Evolutionary conservation across 2,113 vertebrate species (phyloP), one percentile per base, ranked within the genome.

Genomic region (Hemiscyllium ocellatum): DNA sequence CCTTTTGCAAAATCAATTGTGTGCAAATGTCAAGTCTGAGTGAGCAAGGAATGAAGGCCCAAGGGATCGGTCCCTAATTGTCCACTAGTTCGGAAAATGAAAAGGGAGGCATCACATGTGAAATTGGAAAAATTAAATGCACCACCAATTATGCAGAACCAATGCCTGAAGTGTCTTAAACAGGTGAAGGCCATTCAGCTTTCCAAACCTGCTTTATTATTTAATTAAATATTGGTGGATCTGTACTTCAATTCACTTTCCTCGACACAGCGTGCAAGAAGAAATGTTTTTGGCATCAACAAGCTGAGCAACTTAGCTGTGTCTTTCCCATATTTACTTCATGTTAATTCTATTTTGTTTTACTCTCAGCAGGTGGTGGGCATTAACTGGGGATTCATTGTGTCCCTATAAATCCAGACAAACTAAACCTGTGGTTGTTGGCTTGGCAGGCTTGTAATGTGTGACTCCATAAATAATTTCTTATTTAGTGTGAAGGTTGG

Each of bases 1-100:
- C 61, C 61, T 66, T 37, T n/a, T n/a, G 89, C 89, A 56, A 66
- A 47, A 72, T 95, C 94, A 95, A 72, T 95, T 50, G 68, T 24
- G 68, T 12, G 22, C 68, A 42, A 52, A 50, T 95, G 68, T 72
- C 68, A 94, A 22, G 37, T 42, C 90, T 17, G 91, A 94, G 90
- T 69, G n/a, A 69, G 91, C 15, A 69, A 68, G 33, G 65, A 94
- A 94, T 2, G 33, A 69, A 19, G 52, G 13, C 66, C 65, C n/a
- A 5, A 47, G 66, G 24, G 91, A 37, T 69, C 6, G 61, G 90
- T 66, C 1, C 4, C 15, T 65, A 26, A 70, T 66, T 69, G 91
- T 37, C n/a, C n/a, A 47, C 65, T 3, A 47, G 37, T 69, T 69
- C 20, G 52, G 13, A 70, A 33, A 94, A 69, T 68, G 37, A 94